Evolutionary conservation across 2,888 invertebrate genomes (phyloP), one percentile per base, ranked within the genome.

Genomic region (Serrognathus titanus): DNA sequence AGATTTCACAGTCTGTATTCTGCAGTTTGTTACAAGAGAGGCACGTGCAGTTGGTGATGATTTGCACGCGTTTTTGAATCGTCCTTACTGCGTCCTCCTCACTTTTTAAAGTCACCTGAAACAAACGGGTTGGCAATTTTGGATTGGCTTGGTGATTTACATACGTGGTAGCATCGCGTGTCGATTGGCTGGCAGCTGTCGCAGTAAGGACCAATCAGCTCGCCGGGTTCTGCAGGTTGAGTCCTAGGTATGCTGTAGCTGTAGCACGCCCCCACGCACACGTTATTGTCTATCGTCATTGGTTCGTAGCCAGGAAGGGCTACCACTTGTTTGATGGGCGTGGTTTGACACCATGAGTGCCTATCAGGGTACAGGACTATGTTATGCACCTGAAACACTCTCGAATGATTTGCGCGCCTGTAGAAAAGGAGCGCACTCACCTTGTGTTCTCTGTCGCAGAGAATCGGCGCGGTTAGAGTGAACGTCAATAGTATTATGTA

Each of bases 211-310:
- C 81, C 79, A 53, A 82, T 81, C 2, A 81, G 76, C 70, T 86
- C 85, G 36, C 85, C 87, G 2, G 86, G 86, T 59, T 85, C 85
- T 13, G 84, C 83, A 1, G 87, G 87, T 63, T 85, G 82, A 24
- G 85, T 86, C 65, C 82, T 82, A 1, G 86, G 86, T 55, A 87
- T 86, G 71, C 85, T 85, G 73, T 87, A 87, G 62, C 86, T 86
- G 74, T 86, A 87, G 70, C 87, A 87, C 2, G 86, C 85, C 3
- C 87, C 87, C 10, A 87, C 86, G 70, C 87, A 87, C 3, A 87
- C 86, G 68, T 85, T 85, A 73, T 87, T 87, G 71, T 86, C 85
- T 62, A 87, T 82, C 61, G 85, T 85, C 63, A 82, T 80, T 1
- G 85, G 81, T 60, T 82, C 81, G 69, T 85, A 86, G 52, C 84